Evolutionary conservation across 2,888 invertebrate genomes (phyloP).

Genomic region (Heteromyza rotundicornis): DNA sequence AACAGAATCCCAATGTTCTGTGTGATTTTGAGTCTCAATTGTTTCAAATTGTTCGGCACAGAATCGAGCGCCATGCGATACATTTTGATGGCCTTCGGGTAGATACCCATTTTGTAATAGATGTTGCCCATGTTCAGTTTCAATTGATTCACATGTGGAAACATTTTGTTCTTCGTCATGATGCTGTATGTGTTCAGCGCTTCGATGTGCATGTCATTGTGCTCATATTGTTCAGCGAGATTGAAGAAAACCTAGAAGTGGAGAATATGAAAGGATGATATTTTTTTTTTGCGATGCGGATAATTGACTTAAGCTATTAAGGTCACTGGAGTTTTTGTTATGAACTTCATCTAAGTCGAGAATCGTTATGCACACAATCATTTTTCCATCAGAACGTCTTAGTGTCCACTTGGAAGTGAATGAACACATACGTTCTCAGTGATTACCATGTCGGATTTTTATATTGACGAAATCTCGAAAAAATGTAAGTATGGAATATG

Average conservation of each 20-base stretch:
- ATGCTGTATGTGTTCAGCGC: slow-evolving; percentile 95
- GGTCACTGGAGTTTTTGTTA: no score
- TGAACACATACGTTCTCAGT: no score
- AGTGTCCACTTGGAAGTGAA: no score
- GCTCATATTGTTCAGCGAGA: slow-evolving; percentile 91
- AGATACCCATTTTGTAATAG: slow-evolving; percentile 91
- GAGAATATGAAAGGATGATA: no score
- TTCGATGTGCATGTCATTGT: slow-evolving; percentile 94
- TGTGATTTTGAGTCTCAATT: slow-evolving; percentile 93
- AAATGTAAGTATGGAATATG: no score
- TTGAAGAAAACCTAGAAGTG: slow-evolving; percentile 96
- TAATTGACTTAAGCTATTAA: no score
- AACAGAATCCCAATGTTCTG: slow-evolving; percentile 93
- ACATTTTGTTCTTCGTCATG: slow-evolving; percentile 92
- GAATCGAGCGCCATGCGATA: slow-evolving; percentile 99
- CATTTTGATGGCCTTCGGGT: slow-evolving; percentile 94
- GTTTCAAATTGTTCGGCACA: slow-evolving; percentile 90
- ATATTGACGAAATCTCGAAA: no score
- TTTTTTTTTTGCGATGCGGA: no score
- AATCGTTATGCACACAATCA: no score
- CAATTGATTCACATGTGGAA: slow-evolving; percentile 89
- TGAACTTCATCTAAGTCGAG: no score
- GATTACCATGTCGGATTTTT: no score
- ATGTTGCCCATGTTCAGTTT: slow-evolving; percentile 99
- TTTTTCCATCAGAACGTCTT: no score